These are phyloP conservation scores for Pristionchus mayeri DNA, from an alignment of 2,888 invertebrate species.

Conservation along the genomic window DNA sequence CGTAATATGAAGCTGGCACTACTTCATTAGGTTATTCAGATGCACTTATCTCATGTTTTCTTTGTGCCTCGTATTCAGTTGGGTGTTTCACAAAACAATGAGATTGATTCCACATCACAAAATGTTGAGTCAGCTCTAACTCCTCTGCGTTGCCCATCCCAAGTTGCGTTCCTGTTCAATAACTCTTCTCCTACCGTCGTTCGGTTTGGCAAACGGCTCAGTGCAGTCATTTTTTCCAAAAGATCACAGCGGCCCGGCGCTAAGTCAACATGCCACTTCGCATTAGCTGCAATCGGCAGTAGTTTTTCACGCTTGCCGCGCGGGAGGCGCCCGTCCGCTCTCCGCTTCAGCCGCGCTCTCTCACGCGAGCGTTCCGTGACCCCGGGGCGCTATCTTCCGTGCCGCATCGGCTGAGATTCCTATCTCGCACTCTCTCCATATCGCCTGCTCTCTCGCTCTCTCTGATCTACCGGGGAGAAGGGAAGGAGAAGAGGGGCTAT, in stretches of 20 bases:
- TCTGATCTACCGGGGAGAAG: background rate
- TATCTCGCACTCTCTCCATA: background rate
- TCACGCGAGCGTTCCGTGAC: constrained; percentile 15
- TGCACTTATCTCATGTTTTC: too few species aligned
- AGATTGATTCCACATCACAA: too few species aligned
- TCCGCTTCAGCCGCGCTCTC: background rate
- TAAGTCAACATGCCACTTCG: constrained; percentile 34
- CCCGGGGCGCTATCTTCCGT: constrained; percentile 20
- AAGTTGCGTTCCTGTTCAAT: too few species aligned
- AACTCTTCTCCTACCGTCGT: too few species aligned
- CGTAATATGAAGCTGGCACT: too few species aligned
- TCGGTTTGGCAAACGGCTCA: too few species aligned
- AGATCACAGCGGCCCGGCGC: background rate
- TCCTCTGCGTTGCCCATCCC: too few species aligned
- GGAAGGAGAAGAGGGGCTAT: background rate
- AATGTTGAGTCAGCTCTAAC: too few species aligned
- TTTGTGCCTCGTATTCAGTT: too few species aligned
- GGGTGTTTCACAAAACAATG: too few species aligned
- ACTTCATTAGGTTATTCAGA: too few species aligned
- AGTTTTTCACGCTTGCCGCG: background rate
- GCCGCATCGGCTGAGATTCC: background rate
- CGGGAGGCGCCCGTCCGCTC: background rate
- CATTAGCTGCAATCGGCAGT: background rate
- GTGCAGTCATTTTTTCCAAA: constrained; percentile 31
- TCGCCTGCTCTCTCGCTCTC: background rate